Conservation (phyloP, 53 echinoderm and acorn worm species). For the Temnopleurus reevesii region DNA sequence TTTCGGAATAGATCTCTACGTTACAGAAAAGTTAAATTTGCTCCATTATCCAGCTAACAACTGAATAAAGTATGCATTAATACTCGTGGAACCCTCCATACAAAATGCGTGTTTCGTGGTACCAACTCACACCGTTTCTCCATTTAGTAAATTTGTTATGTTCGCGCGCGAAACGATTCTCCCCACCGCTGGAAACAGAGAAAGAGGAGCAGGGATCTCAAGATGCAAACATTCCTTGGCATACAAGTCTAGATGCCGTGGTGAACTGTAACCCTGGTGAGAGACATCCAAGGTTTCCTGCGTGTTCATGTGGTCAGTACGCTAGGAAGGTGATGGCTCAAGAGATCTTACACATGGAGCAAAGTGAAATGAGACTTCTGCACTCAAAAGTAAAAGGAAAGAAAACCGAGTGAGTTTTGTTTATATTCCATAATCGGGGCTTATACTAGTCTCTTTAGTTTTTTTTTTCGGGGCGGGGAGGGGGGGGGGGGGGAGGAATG, state of each 20-base stretch:
- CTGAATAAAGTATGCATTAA: no score
- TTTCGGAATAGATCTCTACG: background rate
- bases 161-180: background rate
- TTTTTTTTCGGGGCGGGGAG: no score
- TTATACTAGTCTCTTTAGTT: no score
- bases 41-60: no score
- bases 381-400: background rate
- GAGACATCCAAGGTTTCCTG: background rate
- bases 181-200: background rate
- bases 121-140: background rate
- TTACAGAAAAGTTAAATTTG: no score
- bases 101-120: background rate
- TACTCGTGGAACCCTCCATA: no score
- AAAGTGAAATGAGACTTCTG: background rate
- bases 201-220: background rate
- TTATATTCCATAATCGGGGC: no score
- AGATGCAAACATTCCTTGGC: background rate
- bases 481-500: no score
- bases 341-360: background rate
- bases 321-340: background rate
- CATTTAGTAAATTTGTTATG: background rate
- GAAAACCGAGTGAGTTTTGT: background rate
- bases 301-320: slow-evolving; percentile 4
- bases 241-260: background rate
- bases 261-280: background rate